Percentiles rank a stretch among this genome's conserved stretches.
These are phyloP conservation scores for Ectobius pallidus DNA, from an alignment of 2,888 invertebrate species.

Conservation along the genomic window DNA sequence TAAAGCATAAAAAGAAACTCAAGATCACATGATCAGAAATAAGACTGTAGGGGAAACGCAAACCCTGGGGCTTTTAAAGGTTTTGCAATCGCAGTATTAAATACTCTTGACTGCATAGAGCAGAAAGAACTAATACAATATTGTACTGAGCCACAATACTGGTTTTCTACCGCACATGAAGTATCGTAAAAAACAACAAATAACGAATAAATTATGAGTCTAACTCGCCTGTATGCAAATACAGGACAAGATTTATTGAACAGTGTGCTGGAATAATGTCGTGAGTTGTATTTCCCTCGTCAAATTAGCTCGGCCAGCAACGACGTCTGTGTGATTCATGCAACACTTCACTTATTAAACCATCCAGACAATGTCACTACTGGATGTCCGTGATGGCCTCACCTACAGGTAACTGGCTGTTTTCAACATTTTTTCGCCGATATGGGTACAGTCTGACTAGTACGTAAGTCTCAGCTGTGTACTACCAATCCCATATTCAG, in stretches of 20 bases:
- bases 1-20: too few species aligned
- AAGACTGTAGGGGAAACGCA: too few species aligned
- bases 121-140: neutral
- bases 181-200: neutral
- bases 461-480: too few species aligned
- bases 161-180: neutral
- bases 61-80: neutral
- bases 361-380: too few species aligned
- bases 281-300: neutral
- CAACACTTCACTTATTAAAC: too few species aligned
- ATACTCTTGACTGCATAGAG: neutral
- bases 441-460: too few species aligned
- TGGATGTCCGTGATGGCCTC: too few species aligned
- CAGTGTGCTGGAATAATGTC: neutral
- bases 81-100: neutral
- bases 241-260: neutral
- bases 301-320: neutral
- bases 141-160: neutral
- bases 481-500: too few species aligned
- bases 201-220: neutral
- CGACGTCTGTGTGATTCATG: neutral
- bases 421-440: too few species aligned
- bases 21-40: too few species aligned
- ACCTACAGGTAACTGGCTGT: too few species aligned
- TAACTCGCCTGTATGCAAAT: neutral